Percentiles rank a stretch among this genome's conserved stretches.
Evolutionary conservation across 2,888 invertebrate species (phyloP).

Genomic region (Sthenelais limicola): DNA sequence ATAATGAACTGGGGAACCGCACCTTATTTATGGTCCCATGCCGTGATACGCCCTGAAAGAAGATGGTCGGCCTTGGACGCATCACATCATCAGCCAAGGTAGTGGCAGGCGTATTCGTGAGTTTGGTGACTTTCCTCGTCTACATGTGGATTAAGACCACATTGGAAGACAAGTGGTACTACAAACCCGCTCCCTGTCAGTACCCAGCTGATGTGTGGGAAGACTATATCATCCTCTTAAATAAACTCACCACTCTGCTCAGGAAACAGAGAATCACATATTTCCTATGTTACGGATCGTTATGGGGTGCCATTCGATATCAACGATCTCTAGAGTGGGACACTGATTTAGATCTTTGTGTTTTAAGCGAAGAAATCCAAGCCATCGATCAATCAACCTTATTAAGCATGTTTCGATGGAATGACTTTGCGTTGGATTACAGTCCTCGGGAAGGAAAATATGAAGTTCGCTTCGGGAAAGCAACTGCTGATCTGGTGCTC

Average conservation of each 20-base stretch:
- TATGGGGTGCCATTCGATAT: constrained; percentile 76
- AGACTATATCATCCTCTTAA: constrained; percentile 66
- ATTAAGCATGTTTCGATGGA: constrained; percentile 74
- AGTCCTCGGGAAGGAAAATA: constrained; percentile 75
- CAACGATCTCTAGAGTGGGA: constrained; percentile 76
- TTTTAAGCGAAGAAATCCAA: constrained; percentile 73
- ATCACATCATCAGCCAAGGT: constrained; percentile 29
- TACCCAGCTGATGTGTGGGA: constrained; percentile 51
- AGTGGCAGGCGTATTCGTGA: constrained; percentile 1
- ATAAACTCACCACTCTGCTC: constrained; percentile 71
- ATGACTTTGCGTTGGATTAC: constrained; percentile 73
- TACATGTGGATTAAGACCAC: constrained; percentile 28
- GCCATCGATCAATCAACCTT: constrained; percentile 72
- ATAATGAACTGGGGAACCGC: too few relatives aligned
- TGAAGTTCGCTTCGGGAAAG: constrained; percentile 68
- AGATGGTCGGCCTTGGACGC: constrained; percentile 20
- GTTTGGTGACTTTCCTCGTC: not conserved
- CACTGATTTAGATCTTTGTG: constrained; percentile 75
- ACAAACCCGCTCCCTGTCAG: constrained; percentile 46
- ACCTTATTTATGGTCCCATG: too few relatives aligned
- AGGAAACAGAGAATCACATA: constrained; percentile 74
- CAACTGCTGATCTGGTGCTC: constrained; percentile 73
- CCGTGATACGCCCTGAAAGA: not conserved
- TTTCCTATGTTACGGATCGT: constrained; percentile 76
- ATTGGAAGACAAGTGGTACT: constrained; percentile 46